Evolutionary conservation across 1,140 invertebrate genomes (phyloP).

Genomic region (Carcinoscorpius rotundicauda): DNA sequence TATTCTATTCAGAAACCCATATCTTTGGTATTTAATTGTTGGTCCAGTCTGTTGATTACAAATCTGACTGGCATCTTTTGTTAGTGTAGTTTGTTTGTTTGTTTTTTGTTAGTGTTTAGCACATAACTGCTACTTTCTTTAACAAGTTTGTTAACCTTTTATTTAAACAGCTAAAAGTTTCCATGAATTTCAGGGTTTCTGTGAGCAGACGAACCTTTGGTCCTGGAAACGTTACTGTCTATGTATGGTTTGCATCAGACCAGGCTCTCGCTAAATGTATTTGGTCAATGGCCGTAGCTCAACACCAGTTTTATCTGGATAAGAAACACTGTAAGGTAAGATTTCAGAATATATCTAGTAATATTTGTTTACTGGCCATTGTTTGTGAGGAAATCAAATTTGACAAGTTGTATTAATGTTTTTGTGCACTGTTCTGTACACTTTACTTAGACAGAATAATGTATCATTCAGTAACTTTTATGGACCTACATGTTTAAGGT

Average conservation of each 20-base stretch:
- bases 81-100: background rate
- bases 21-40: too few relatives aligned
- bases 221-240: constrained; percentile 43
- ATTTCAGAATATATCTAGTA: background rate
- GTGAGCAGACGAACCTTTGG: constrained; percentile 42
- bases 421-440: too few relatives aligned
- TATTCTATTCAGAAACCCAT: background rate
- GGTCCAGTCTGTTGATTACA: too few relatives aligned
- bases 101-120: background rate
- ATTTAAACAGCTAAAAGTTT: too few relatives aligned
- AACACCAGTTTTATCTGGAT: constrained; percentile 48
- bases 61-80: too few relatives aligned
- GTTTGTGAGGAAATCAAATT: too few relatives aligned
- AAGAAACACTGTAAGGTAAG: constrained; percentile 22
- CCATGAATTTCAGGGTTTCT: constrained; percentile 34
- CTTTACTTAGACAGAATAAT: too few relatives aligned
- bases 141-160: background rate
- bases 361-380: background rate
- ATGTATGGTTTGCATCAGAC: constrained; percentile 42
- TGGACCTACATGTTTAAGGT: too few relatives aligned
- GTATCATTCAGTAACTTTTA: too few relatives aligned
- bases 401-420: too few relatives aligned
- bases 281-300: constrained; percentile 46
- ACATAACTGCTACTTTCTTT: background rate
- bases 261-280: constrained; percentile 42